phyloP scores from a whole-genome alignment of 2,113 vertebrate species.

The Mesitornis unicolor region DNA sequence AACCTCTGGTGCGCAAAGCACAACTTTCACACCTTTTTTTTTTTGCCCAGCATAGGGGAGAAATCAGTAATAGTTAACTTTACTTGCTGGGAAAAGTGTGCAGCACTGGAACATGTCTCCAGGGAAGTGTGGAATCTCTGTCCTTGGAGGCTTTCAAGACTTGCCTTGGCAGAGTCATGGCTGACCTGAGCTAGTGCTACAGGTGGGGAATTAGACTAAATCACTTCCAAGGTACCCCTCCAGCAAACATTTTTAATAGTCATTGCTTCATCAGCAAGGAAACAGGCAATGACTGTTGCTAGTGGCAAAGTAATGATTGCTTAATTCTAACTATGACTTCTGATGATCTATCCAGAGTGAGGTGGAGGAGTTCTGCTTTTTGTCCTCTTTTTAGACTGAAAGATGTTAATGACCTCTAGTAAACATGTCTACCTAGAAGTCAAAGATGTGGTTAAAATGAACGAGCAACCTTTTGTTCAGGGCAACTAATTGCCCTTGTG shows the following conservation, averaged over 20 bases:
- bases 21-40: not conserved
- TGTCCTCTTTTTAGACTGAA: not conserved
- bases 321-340: not conserved
- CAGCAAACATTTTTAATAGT: not conserved
- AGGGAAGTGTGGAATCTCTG: not conserved
- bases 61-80: not conserved
- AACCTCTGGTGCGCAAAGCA: not conserved
- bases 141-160: not conserved
- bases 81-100: not conserved
- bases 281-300: not conserved
- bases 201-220: not conserved
- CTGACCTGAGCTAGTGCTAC: not conserved
- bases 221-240: not conserved
- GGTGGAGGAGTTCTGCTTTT: not conserved
- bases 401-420: not conserved
- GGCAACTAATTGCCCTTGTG: not conserved
- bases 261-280: rapidly evolving
- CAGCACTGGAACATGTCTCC: not conserved
- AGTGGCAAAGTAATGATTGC: not conserved
- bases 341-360: not conserved
- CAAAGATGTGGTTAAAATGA: not conserved
- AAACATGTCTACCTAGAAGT: not conserved
- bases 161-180: not conserved
- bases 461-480: rapidly evolving
- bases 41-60: not conserved